These are phyloP conservation scores for Lordiphosa collinella DNA, from an alignment of 1,140 invertebrate genomes.

Conservation along the genomic window DNA sequence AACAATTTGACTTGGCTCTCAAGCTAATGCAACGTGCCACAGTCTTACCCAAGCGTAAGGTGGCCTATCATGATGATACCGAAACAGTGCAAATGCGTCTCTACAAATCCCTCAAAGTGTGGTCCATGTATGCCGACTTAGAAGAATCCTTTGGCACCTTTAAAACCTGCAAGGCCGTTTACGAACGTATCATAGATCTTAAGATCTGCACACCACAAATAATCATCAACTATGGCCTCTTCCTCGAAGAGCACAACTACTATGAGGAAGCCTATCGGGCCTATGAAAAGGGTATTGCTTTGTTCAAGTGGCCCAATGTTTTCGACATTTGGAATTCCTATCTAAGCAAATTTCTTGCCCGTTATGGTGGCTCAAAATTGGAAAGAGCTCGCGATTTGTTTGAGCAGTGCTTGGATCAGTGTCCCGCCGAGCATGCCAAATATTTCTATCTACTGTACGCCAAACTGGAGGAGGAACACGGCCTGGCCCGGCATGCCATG, in stretches of 20 bases:
- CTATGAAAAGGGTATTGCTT: conserved; percentile 98
- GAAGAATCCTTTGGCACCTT: conserved; percentile 99
- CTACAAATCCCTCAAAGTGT: conserved; percentile 98
- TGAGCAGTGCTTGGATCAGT: conserved; percentile 98
- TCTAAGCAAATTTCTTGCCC: conserved; percentile 96
- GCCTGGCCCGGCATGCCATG: conserved; percentile 98
- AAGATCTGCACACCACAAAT: conserved; percentile 99
- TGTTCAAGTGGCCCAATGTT: conserved; percentile 99
- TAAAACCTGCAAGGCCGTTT: conserved; percentile 98
- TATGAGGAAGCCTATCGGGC: conserved; percentile 99
- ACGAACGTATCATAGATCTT: conserved; percentile 98
- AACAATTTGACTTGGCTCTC: conserved; percentile 94
- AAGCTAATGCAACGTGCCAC: conserved; percentile 96
- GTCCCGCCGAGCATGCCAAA: conserved; percentile 97
- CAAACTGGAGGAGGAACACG: conserved; percentile 98
- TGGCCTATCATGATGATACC: conserved; percentile 96
- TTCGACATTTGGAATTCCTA: conserved; percentile 99
- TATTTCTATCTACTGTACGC: conserved; percentile 97
- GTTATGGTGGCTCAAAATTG: conserved; percentile 97
- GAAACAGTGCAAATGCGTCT: conserved; percentile 98
- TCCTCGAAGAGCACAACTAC: conserved; percentile 98
- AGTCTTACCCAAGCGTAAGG: conserved; percentile 93
- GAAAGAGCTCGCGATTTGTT: conserved; percentile 98
- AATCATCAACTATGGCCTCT: conserved; percentile 98
- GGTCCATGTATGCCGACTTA: conserved; percentile 99